A percentile compares a stretch with the other conserved stretches of the same genome.
Conservation (phyloP, 64 coral and sea anemone genomes). For the Astreopora myriophthalma region DNA sequence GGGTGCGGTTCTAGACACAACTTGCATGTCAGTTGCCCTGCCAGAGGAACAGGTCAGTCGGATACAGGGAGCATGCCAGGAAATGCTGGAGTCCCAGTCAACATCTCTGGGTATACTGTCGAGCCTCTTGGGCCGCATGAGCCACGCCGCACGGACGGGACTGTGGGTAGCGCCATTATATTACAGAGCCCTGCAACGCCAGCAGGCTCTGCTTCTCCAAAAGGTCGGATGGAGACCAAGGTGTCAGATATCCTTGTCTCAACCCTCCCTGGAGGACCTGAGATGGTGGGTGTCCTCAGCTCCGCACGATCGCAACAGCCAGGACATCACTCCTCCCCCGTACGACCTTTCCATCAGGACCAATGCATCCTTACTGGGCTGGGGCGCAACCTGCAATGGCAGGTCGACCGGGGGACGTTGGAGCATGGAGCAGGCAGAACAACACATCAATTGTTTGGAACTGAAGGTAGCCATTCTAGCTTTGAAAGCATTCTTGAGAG, state of each 20-base stretch:
- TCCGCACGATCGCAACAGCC: too few relatives aligned
- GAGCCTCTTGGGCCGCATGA: neutral
- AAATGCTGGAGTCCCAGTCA: neutral
- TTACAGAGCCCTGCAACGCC: conserved; percentile 43
- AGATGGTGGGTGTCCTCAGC: conserved; percentile 20
- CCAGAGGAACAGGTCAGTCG: conserved; percentile 1
- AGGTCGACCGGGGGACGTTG: conserved; percentile 34
- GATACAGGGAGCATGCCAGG: conserved; percentile 12
- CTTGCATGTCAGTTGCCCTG: neutral
- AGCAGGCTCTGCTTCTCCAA: neutral
- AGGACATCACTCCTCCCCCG: conserved; percentile 21
- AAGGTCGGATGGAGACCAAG: neutral
- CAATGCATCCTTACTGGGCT: conserved; percentile 58
- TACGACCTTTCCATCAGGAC: conserved; percentile 35
- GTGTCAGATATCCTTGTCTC: neutral
- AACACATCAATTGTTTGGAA: conserved; percentile 56
- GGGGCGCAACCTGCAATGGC: conserved; percentile 50
- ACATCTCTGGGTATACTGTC: neutral
- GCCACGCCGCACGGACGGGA: conserved; percentile 1
- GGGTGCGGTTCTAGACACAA: conserved; percentile 23
- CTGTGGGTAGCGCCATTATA: conserved; percentile 1
- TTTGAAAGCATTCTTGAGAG: conserved; percentile 28
- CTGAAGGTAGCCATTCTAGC: conserved; percentile 35
- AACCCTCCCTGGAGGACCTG: conserved; percentile 26
- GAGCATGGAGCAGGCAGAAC: conserved; percentile 24